Evolutionary conservation across 1,140 invertebrate species (phyloP).

Genomic region (Adelges cooleyi): DNA sequence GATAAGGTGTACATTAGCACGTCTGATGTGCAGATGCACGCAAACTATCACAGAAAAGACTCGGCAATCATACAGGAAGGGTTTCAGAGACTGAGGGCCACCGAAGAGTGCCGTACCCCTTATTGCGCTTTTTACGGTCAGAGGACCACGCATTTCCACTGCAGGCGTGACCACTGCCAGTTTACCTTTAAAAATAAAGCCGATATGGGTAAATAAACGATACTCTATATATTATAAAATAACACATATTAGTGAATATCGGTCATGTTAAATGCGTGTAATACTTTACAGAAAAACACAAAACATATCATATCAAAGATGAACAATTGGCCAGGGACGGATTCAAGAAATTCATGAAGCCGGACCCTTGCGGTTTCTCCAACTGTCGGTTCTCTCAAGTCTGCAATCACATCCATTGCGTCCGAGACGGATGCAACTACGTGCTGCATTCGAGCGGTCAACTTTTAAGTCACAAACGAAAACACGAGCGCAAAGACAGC

Average conservation of each 20-base stretch:
- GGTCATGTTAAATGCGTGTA: too few species aligned
- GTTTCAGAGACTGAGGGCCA: slow-evolving; percentile 80
- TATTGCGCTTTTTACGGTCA: slow-evolving; percentile 90
- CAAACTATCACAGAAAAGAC: slow-evolving; percentile 95
- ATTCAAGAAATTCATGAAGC: slow-evolving; percentile 98
- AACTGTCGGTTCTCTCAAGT: slow-evolving; percentile 85
- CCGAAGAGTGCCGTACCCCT: slow-evolving; percentile 76
- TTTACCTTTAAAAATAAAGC: slow-evolving; percentile 98
- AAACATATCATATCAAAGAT: slow-evolving; percentile 96
- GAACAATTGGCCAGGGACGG: slow-evolving; percentile 89
- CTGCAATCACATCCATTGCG: slow-evolving; percentile 98
- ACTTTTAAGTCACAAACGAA: slow-evolving; percentile 93
- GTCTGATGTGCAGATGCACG: slow-evolving; percentile 98
- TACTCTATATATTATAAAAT: neutral
- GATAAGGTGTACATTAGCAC: slow-evolving; percentile 98
- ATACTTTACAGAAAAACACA: slow-evolving; percentile 97
- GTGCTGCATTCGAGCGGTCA: slow-evolving; percentile 92
- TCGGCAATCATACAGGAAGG: slow-evolving; percentile 95
- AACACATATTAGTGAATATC: too few species aligned
- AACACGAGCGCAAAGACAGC: slow-evolving; percentile 86
- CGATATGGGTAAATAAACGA: slow-evolving; percentile 82
- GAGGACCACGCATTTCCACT: slow-evolving; percentile 95
- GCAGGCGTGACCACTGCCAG: slow-evolving; percentile 73
- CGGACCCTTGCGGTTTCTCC: slow-evolving; percentile 81
- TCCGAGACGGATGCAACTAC: slow-evolving; percentile 86